A percentile compares a stretch with the other conserved stretches of the same genome.
Evolutionary conservation across 2,113 vertebrate species (phyloP).

Genomic region (Felis chaus): DNA sequence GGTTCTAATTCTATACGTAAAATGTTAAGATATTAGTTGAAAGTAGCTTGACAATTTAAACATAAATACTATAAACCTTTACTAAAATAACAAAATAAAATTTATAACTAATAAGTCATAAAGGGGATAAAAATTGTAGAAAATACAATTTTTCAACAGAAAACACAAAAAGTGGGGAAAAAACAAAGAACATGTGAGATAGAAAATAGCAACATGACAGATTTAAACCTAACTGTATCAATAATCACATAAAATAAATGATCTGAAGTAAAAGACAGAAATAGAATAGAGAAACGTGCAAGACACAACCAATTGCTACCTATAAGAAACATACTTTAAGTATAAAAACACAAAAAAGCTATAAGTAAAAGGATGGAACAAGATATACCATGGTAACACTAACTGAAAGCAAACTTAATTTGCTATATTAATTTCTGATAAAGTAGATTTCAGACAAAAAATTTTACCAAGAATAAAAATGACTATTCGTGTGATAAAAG

Average conservation of each 20-base stretch:
- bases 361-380: neutral
- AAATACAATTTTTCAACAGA: neutral
- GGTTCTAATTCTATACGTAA: neutral
- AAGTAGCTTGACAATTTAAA: neutral
- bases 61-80: neutral
- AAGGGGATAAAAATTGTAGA: neutral
- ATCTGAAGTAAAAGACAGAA: neutral
- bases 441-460: neutral
- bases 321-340: neutral
- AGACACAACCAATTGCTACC: neutral
- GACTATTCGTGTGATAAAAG: neutral
- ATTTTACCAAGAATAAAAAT: neutral
- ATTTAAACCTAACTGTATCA: neutral
- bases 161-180: neutral
- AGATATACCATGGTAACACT: neutral
- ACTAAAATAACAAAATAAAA: neutral
- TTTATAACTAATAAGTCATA: neutral
- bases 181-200: neutral
- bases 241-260: neutral
- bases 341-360: neutral
- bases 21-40: neutral
- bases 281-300: neutral
- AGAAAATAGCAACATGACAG: neutral
- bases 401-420: neutral
- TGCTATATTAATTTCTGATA: neutral